Percentiles rank a stretch among this genome's conserved stretches.
These are phyloP conservation scores for Stenotaenia linearis DNA, from an alignment of 2,888 invertebrate species.

Conservation along the genomic window DNA sequence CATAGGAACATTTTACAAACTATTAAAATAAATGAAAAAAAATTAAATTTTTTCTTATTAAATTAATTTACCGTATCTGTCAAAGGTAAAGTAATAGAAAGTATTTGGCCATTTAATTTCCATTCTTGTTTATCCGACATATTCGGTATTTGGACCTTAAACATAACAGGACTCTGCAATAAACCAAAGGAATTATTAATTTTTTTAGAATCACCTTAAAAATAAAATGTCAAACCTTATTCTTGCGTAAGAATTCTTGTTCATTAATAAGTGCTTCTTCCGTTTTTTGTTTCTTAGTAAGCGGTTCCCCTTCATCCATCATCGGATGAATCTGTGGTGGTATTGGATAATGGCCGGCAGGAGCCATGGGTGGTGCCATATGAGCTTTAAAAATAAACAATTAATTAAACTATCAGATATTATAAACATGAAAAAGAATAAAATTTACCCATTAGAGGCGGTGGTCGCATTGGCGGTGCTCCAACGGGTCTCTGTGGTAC, in stretches of 20 bases:
- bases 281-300: conserved; percentile 77
- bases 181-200: not conserved
- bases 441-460: conserved; percentile 55
- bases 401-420: not conserved
- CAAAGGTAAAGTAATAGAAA: conserved; percentile 46
- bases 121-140: conserved; percentile 88
- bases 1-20: no score
- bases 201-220: not conserved
- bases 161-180: conserved; percentile 43
- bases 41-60: not conserved
- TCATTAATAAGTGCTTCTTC: conserved; percentile 92
- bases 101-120: conserved; percentile 84
- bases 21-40: not conserved
- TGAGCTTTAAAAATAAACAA: not conserved
- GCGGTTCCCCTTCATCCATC: conserved; percentile 68
- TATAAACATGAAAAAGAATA: not conserved
- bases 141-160: conserved; percentile 76
- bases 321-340: conserved; percentile 35
- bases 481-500: conserved; percentile 46
- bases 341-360: not conserved
- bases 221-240: conserved; percentile 49
- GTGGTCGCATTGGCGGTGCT: conserved; percentile 49
- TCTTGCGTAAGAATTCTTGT: conserved; percentile 65
- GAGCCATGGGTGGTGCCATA: conserved; percentile 24
- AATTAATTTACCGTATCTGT: conserved; percentile 27